Evolutionary conservation across 2,797 vertebrate species (phyloP).

Genomic region (Jordanella pulchra): DNA sequence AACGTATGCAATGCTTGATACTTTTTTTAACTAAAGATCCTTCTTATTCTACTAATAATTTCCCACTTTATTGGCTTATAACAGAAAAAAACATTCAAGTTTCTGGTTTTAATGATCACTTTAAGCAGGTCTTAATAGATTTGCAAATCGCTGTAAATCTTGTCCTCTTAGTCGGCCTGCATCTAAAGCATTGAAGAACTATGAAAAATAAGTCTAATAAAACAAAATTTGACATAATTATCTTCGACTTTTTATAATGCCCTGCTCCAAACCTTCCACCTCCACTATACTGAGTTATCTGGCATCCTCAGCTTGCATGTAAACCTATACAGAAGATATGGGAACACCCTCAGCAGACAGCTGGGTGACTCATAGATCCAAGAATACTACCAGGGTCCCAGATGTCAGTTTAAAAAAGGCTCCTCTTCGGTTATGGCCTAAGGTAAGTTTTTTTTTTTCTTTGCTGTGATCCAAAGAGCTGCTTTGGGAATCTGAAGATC

Average conservation of each 20-base stretch:
- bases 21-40: too few species aligned
- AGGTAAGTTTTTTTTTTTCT: conserved; percentile 4
- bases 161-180: not conserved
- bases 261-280: not conserved
- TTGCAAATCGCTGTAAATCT: not conserved
- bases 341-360: conserved; percentile 12
- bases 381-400: conserved; percentile 29
- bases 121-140: not conserved
- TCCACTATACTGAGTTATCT: not conserved
- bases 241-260: not conserved
- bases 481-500: not conserved
- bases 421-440: conserved; percentile 7
- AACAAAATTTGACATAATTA: not conserved
- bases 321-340: conserved; percentile 33
- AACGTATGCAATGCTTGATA: too few species aligned
- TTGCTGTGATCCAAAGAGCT: not conserved
- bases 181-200: not conserved
- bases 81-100: too few species aligned
- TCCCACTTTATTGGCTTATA: too few species aligned
- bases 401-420: conserved; percentile 19
- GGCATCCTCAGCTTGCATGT: conserved; percentile 11
- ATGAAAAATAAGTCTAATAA: not conserved
- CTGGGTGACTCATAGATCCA: conserved; percentile 31
- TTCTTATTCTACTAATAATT: too few species aligned
- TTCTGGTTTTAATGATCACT: not conserved